Evolutionary conservation across 2,113 vertebrate genomes (phyloP), one percentile per base, ranked within the genome.

Genomic region (Apus apus): DNA sequence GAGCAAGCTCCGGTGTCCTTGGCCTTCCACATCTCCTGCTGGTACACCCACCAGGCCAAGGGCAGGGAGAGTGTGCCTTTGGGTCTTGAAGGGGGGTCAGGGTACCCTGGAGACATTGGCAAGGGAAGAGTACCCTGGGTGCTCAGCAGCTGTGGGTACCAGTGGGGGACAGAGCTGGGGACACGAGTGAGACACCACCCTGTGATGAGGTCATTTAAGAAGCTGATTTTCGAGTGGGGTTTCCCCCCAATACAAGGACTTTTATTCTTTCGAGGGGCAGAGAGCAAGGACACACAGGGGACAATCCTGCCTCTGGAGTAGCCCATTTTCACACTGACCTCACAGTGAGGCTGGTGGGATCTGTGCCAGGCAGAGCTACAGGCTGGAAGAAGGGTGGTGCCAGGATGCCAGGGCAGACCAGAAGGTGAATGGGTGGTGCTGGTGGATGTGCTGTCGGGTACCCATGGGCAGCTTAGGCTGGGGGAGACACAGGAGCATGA

Each of bases 151-250:
- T 68, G 22, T 3, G 14, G 36, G 10, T 71, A 54, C 23, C 11
- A 11, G 30, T 7, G 6, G 2, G 2, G 50, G 3, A 10, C 53
- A 81, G 17, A 90, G 32, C 48, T 74, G 74, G 34, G 51, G 8
- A 18, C 36, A 22, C 0, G 0, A 58, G 21, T 23, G 19, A 53
- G 13, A 68, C 38, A 29, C 6, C 0, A 2, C 8, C 40, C 22
- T 1, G 0, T 38, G 45, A 11, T 2, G 2, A 32, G 5, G 6
- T 80, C 6, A 4, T 80, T 71, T 27, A 46, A 87, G n/a, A 25
- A 68, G 7, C 14, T 36, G 19, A 21, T 80, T 89, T 90, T 29
- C 11, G 65, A 26, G 3, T 32, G 20, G 64, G 38, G 9, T 15
- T 38, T 89, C 10, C 27, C 13, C 9, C 17, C 18, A 32, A 4